Conservation (phyloP, 2,797 vertebrate species). For the Pangasius macronema region DNA sequence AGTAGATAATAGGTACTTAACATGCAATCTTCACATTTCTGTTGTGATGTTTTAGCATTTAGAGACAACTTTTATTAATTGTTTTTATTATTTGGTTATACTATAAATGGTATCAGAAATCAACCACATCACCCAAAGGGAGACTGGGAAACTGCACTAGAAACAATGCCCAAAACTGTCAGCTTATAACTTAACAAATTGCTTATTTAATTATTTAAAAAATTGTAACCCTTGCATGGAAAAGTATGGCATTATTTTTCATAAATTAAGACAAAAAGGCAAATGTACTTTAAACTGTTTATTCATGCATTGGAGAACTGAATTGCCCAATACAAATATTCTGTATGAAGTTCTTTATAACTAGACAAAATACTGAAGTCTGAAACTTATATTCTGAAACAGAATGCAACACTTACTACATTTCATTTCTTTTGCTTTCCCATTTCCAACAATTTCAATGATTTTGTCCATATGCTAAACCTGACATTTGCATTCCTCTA, state of each 20-base stretch:
- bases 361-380: slow-evolving; percentile 8
- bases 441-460: not conserved
- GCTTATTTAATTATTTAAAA: not conserved
- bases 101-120: not conserved
- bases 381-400: not conserved
- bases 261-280: slow-evolving; percentile 30
- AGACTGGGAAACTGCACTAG: not conserved
- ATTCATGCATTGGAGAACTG: slow-evolving; percentile 30
- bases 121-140: not conserved
- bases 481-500: slow-evolving; percentile 17
- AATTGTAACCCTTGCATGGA: not conserved
- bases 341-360: slow-evolving; percentile 5
- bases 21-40: not conserved
- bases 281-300: slow-evolving; percentile 29
- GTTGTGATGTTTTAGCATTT: not conserved
- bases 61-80: not conserved
- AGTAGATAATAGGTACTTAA: not conserved
- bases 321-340: slow-evolving; percentile 16
- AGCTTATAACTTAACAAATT: not conserved
- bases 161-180: not conserved
- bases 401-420: not conserved
- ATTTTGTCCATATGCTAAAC: slow-evolving; percentile 14
- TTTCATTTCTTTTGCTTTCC: slow-evolving; percentile 8
- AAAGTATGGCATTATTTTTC: not conserved
- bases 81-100: not conserved